Conservation (phyloP, 2,113 vertebrate species). For the Caretta caretta region DNA sequence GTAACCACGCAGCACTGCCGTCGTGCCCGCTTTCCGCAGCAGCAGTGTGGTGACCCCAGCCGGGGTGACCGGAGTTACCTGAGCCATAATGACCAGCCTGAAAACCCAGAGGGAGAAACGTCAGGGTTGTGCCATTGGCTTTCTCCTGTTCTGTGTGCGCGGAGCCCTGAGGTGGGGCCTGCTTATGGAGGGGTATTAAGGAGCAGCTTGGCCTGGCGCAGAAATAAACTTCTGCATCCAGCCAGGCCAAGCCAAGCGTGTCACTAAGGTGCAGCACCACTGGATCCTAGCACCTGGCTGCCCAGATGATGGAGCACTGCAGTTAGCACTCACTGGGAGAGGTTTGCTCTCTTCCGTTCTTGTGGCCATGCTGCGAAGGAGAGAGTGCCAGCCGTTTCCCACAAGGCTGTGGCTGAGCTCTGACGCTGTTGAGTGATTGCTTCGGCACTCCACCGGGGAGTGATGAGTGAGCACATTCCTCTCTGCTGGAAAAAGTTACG, state of each 20-base stretch:
- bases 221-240: too few species aligned
- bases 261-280: neutral
- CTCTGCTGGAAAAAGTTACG: neutral
- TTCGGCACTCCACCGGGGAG: neutral
- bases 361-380: too few species aligned
- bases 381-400: too few species aligned
- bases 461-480: too few species aligned
- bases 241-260: neutral
- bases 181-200: neutral
- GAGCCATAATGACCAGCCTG: neutral
- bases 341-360: too few species aligned
- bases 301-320: too few species aligned
- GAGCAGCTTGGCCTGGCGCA: neutral
- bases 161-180: too few species aligned
- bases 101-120: neutral
- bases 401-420: too few species aligned
- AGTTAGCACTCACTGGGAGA: too few species aligned
- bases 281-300: neutral
- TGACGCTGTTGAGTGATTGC: neutral
- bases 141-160: too few species aligned
- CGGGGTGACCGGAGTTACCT: neutral
- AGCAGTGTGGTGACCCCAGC: neutral
- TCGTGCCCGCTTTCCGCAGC: neutral
- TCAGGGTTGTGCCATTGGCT: neutral
- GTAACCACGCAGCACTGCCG: neutral